Evolutionary conservation across 1,140 invertebrate species (phyloP), one percentile per base, ranked within the genome.

Genomic region (Berghia stephanieae): DNA sequence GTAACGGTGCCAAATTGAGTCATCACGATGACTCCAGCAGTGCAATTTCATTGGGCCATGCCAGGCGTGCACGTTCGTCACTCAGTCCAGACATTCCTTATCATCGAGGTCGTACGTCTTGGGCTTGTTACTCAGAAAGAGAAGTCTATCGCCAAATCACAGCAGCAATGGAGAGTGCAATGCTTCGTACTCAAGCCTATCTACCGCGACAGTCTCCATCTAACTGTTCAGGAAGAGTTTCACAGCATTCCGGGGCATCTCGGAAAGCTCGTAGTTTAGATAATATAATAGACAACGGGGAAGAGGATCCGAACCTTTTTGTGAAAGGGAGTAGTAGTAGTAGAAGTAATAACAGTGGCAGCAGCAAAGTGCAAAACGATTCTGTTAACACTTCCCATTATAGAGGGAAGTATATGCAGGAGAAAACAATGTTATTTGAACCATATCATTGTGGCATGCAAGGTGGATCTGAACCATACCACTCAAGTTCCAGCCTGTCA

Each of bases 261-360:
- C 80, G 87, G 31, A 89, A 89, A 79, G 85, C 88, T 27, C 81
- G 88, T 31, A 89, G 88, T 77, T 78, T 89, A 42, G 88, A 89
- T 77, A 86, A 89, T 70, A 89, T 89, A 57, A 66, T 89, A 2
- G 81, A 71, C 55, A 80, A 80, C 13, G 76, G 75, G 24, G 77
- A 75, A 0, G 83, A 83, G n/a, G n/a, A n/a, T n/a, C n/a, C n/a
- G n/a, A n/a, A n/a, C n/a, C 36, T 21, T 24, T n/a, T 60, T 60
- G 78, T 60, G 31, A 68, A 57, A 66, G 81, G 83, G 69, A 71
- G n/a, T n/a, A n/a, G n/a, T n/a, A n/a, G n/a, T n/a, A n/a, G n/a
- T n/a, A n/a, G n/a, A n/a, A n/a, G n/a, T 71, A 60, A 82, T 80
- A 63, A 71, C 78, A 67, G 80, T 82, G 36, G 73, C 82, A 44